These are phyloP conservation scores for Lates japonicus DNA, from an alignment of 2,797 vertebrate genomes.

Conservation along the genomic window DNA sequence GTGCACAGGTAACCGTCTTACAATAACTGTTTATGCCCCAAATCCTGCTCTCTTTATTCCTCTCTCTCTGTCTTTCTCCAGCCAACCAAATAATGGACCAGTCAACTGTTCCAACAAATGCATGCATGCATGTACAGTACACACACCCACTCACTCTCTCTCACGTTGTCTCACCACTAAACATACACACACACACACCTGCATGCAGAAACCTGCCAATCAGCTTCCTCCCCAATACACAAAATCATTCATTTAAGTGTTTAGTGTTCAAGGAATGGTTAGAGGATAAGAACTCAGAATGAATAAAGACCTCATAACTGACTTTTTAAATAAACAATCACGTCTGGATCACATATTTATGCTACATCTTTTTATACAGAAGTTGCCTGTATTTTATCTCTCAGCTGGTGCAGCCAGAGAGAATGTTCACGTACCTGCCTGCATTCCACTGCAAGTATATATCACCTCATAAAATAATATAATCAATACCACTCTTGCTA, in stretches of 20 bases:
- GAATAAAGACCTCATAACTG: constrained; percentile 15
- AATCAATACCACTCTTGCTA: constrained; percentile 56
- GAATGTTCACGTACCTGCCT: constrained; percentile 1
- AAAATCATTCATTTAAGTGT: constrained; percentile 33
- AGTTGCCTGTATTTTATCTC: not conserved
- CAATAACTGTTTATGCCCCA: constrained; percentile 13
- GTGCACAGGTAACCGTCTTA: constrained; percentile 51
- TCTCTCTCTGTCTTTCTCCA: constrained; percentile 58
- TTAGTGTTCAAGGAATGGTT: not conserved
- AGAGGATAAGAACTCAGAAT: constrained; percentile 22
- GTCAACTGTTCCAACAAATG: constrained; percentile 39
- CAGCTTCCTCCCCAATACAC: constrained; percentile 45
- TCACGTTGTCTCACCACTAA: not conserved
- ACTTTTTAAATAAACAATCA: not conserved
- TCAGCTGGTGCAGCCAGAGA: not conserved
- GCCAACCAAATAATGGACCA: constrained; percentile 63
- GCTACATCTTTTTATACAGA: not conserved
- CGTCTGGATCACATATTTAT: not conserved
- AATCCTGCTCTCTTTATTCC: constrained; percentile 32
- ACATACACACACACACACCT: constrained; percentile 16
- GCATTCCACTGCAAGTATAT: constrained; percentile 21
- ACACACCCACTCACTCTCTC: constrained; percentile 44
- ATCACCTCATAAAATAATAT: constrained; percentile 31
- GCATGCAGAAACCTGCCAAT: constrained; percentile 24
- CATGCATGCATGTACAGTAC: constrained; percentile 39